Evolutionary conservation across 2,888 invertebrate genomes (phyloP), one percentile per base, ranked within the genome.

Genomic region (Hecatera dysodea): DNA sequence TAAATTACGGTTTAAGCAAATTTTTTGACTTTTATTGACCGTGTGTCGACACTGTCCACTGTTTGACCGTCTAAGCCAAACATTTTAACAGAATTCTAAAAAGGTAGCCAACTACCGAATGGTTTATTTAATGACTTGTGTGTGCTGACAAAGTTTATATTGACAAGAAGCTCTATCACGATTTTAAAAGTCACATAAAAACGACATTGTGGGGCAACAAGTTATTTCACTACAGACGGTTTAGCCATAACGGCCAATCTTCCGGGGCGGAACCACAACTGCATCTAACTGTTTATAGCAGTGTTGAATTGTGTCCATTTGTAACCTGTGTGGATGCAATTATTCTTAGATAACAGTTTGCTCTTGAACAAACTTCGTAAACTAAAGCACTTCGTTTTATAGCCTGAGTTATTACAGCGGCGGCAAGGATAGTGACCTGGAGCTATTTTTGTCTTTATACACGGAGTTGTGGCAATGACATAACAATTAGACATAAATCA

Each of bases 291-390:
- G 90, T 90, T 86, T 75, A 82, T 80, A 88, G 83, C 88, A 88
- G 83, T 89, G 89, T 81, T 90, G 90, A 88, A 91, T 92, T 84
- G 88, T 88, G 83, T 84, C 89, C 86, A 92, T 91, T 91, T 89
- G 87, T 92, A 90, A 87, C 87, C 81, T 72, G 80, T 80, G 85
- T 86, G 84, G 86, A 82, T 83, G 84, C 86, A 86, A 88, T 90
- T 87, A 89, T 87, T 89, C 83, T 86, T 75, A 75, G 83, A 87
- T 86, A 84, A 83, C 87, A 86, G 81, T 86, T 77, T 71, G 79
- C 84, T 86, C 86, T 84, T 80, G 67, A 73, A 80, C 71, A 77
- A 82, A 82, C 73, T 75, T 80, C 70, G 72, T 73, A 61, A 67
- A 71, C 62, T 73, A 64, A 69, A 65, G 67, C 69, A 66, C 60